phyloP scores from a whole-genome alignment of 2,888 invertebrate species.

The Lepidocyrtoides sp. region DNA sequence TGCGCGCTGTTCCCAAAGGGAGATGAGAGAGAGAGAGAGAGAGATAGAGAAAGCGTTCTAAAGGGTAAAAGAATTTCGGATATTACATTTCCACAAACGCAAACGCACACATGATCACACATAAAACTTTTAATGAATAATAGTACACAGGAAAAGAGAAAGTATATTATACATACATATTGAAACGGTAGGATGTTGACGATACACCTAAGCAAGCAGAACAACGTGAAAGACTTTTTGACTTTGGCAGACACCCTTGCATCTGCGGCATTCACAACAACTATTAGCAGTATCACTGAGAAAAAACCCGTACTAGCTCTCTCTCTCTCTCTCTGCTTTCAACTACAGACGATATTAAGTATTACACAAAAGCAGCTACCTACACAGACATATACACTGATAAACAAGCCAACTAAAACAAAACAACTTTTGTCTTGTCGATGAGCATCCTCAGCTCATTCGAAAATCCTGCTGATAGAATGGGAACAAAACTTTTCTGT shows the following conservation, averaged over 20 bases:
- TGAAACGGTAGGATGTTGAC: background rate
- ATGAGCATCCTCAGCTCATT: conserved; percentile 20
- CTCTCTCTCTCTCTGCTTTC: conserved; percentile 23
- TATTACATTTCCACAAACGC: conserved; percentile 53
- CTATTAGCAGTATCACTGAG: background rate
- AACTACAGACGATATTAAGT: background rate
- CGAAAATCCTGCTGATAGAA: conserved; percentile 31
- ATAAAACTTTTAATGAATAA: conserved; percentile 63
- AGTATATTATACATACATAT: background rate
- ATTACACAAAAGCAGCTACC: no score
- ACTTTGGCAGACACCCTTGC: conserved; percentile 47
- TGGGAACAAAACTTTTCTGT: conserved; percentile 2
- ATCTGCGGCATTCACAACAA: background rate
- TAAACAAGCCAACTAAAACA: background rate
- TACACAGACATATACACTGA: background rate
- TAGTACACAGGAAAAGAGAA: background rate
- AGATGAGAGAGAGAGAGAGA: conserved; percentile 28
- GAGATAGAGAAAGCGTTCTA: conserved; percentile 11
- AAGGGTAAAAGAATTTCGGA: conserved; percentile 37
- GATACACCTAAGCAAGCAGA: background rate
- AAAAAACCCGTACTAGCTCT: background rate
- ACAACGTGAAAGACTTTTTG: conserved; percentile 41
- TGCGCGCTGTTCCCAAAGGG: background rate
- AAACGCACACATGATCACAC: conserved; percentile 51
- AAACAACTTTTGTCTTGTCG: conserved; percentile 46